Base-by-base conservation (phyloP, 2,113 vertebrate genomes). In the Pomatostomus ruficeps region DNA sequence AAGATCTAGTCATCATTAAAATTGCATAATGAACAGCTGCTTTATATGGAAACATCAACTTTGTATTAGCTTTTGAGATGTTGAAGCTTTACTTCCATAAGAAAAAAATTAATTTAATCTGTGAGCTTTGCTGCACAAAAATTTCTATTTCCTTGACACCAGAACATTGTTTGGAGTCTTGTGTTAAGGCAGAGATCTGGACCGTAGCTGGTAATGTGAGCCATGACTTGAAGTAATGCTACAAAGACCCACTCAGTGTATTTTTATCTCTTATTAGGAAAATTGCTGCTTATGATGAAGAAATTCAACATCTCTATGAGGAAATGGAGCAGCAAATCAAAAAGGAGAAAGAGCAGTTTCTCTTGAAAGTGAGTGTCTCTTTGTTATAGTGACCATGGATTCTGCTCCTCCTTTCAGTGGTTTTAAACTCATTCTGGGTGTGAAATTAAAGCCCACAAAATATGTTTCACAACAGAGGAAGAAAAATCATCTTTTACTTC, bases 241-340 rank as follows among this genome's bases (percentile, higher is more conserved):
- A 24, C 54, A 61, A 88, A 88, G 49, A 68, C 25, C 9, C 24
- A 28, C 43, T 70, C 20, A 38, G 9, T 71, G 28, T 31, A 22
- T 59, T 92, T 96, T 58, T 87, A 11, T 94, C 36, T 93, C 55
- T 84, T 87, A 77, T 52, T 96, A 99, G 99, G 96, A 99, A 98
- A 98, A 98, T 98, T 54, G 97, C 98, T 36, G 98, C 98, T 31
- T 99, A 99, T 58, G 98, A 98, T 92, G 97, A 98, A 96, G 99
- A 99, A 97, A 99, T 99, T 83, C 98, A 98, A 58, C 97, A 97
- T 43, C 98, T 99, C 6, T 99, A 99, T 38, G 99, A 99, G 72
- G 99, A 99, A 98, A 99, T 99, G 99, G 99, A 99, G 70, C 99
- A 98, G 74, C 99, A 99, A 92, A 99, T 99, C 82, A 99, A 99